Base-by-base conservation (phyloP, 1,140 invertebrate genomes). In the Anagrus nilaparvatae region DNA sequence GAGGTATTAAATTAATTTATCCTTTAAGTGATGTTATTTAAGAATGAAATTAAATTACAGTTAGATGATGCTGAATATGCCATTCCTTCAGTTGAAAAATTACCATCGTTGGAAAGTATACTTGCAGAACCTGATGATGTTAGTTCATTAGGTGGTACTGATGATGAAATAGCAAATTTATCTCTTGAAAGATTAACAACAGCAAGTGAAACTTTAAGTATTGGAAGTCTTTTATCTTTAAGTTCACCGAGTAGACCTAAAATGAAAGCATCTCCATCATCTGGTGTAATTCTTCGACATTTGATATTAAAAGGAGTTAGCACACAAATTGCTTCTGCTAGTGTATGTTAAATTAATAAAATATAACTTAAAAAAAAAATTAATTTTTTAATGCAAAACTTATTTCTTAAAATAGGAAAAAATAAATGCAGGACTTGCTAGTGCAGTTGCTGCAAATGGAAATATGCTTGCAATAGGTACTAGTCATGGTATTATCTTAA, bases 391-490 rank as follows among this genome's bases (percentile, higher is more conserved):
- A 30, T 32, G 16, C 9, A 33, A 24, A 4, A 27, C 30, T 18
- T 24, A 31, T 41, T 28, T 43, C 3, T 12, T 40, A 6, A 24
- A 45, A 24, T 51, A 87, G 83, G 89, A 95, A 51, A 75, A 86
- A 48, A 84, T 93, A 16, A 83, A 88, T 69, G 86, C 88, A 39
- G 92, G 92, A 17, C 74, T 84, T 40, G 87, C 91, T 3, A 91
- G 88, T 51, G 79, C 86, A 16, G 74, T 85, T 18, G 77, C 82
- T 46, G 84, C 83, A 27, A 81, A 84, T 38, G 75, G 78, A 2
- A 78, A 80, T 33, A 77, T 86, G 55, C 81, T 95, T 48, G 86
- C 84, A 14, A 77, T 97, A 33, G 93, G 94, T 24, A 97, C 92
- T 28, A 91, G 88, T 27, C 89, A 95, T 68, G 92, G 93, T 16